Conservation (phyloP, 1,140 invertebrate genomes). For the Hetaerina americana region DNA sequence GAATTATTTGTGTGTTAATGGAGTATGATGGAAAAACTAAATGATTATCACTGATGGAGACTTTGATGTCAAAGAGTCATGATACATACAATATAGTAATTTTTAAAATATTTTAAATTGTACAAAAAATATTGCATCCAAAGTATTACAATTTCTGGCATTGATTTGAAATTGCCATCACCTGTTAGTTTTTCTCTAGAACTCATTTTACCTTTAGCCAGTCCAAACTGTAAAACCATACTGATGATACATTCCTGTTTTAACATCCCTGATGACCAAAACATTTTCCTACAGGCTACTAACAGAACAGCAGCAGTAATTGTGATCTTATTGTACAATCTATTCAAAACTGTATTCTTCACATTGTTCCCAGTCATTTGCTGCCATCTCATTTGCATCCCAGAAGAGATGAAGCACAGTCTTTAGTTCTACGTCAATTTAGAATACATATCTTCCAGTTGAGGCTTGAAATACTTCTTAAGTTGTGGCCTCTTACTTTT, state of each 20-base stretch:
- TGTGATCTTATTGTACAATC: background rate
- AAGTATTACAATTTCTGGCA: background rate
- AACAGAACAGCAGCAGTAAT: background rate
- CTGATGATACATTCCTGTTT: background rate
- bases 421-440: conserved; percentile 29
- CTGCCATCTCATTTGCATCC: background rate
- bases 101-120: background rate
- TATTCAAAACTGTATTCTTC: background rate
- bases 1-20: background rate
- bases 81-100: background rate
- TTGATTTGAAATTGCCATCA: background rate
- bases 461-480: conserved; percentile 77
- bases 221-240: background rate
- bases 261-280: background rate
- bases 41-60: background rate
- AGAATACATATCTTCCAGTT: conserved; percentile 80
- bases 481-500: conserved; percentile 88
- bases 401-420: background rate
- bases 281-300: background rate
- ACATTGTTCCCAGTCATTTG: background rate
- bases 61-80: background rate
- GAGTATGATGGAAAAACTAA: background rate
- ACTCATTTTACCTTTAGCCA: background rate
- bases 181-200: background rate
- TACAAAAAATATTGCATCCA: background rate